These are phyloP conservation scores for Oryctes rhinoceros DNA, from an alignment of 1,140 invertebrate species.

Conservation along the genomic window DNA sequence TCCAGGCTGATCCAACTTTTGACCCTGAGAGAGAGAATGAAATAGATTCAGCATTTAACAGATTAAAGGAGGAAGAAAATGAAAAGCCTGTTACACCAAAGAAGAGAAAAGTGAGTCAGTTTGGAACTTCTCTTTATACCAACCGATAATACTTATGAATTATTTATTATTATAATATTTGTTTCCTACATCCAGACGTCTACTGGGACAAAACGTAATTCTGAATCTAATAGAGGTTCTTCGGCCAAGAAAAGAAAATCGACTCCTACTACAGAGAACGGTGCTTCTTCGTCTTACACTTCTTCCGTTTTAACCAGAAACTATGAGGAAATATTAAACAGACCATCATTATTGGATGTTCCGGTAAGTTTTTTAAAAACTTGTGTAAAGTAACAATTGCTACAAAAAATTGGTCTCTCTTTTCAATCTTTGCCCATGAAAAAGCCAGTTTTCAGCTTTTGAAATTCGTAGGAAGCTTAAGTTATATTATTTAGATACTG, in stretches of 20 bases:
- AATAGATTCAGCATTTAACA: constrained; percentile 67
- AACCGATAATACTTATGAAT: not conserved
- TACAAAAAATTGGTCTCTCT: no score
- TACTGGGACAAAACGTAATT: constrained; percentile 42
- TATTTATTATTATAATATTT: not conserved
- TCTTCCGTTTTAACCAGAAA: constrained; percentile 45
- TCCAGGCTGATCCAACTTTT: constrained; percentile 56
- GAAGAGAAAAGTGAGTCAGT: constrained; percentile 30
- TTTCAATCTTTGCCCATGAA: no score
- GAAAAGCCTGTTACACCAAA: constrained; percentile 49
- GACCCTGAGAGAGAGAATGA: constrained; percentile 49
- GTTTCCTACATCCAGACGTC: not conserved
- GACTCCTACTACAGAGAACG: constrained; percentile 44
- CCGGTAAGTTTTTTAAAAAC: constrained; percentile 63
- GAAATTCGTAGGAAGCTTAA: no score
- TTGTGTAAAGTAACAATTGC: no score
- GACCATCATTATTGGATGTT: constrained; percentile 72
- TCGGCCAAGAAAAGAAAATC: constrained; percentile 42
- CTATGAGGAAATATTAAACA: constrained; percentile 65
- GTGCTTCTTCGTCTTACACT: constrained; percentile 40
- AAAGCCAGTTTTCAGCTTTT: no score
- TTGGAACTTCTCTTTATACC: not conserved
- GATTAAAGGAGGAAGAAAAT: constrained; percentile 69
- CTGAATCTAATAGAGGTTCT: constrained; percentile 41
- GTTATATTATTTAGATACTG: no score